These are phyloP conservation scores for Malacoraja senta DNA, from an alignment of 2,797 vertebrate genomes.

Conservation along the genomic window DNA sequence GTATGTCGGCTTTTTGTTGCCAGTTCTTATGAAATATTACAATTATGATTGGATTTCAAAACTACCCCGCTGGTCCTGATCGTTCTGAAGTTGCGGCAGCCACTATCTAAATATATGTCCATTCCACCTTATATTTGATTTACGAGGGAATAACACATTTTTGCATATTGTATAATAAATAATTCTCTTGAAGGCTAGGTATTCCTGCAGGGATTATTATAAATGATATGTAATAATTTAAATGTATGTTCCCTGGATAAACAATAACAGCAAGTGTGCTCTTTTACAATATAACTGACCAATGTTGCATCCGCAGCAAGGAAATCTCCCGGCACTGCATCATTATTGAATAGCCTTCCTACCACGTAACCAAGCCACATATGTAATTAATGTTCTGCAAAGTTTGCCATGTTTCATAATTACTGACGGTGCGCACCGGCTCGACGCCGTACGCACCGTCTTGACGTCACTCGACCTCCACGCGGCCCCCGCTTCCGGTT, in stretches of 20 bases:
- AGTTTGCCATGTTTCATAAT: not conserved
- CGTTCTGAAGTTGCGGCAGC: not conserved
- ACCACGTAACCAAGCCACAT: not conserved
- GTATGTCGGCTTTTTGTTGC: not conserved
- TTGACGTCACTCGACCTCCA: too few species aligned
- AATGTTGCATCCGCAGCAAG: not conserved
- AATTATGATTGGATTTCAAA: not conserved
- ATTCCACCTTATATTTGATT: not conserved
- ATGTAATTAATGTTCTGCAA: slow-evolving; percentile 2
- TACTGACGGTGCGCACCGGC: too few species aligned
- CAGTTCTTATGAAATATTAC: not conserved
- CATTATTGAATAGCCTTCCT: not conserved
- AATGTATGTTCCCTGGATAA: not conserved
- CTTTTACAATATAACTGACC: not conserved
- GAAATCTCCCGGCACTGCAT: not conserved
- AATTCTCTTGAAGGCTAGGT: not conserved
- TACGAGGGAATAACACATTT: not conserved
- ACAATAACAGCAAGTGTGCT: not conserved
- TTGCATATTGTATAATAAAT: not conserved
- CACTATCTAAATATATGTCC: not conserved
- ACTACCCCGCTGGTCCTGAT: not conserved
- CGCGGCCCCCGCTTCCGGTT: too few species aligned
- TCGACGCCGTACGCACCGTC: too few species aligned
- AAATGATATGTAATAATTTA: not conserved
- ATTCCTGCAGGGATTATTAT: not conserved